Evolutionary conservation across 2,797 vertebrate genomes (phyloP).

Genomic region (Craterocephalus amniculus): DNA sequence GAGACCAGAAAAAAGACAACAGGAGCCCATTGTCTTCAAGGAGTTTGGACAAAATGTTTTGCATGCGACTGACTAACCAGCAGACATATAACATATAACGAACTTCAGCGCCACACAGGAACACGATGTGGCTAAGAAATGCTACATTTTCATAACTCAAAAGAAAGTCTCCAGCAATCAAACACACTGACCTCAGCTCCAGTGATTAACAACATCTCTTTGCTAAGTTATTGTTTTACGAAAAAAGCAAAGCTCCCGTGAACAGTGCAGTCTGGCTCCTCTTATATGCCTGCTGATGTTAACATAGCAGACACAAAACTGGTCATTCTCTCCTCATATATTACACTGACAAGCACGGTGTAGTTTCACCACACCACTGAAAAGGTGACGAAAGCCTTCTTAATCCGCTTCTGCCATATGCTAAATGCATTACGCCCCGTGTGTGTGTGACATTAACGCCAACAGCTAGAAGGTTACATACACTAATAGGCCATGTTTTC

Average conservation of each 20-base stretch:
- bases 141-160: neutral
- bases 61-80: neutral
- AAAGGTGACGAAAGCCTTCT: slow-evolving; percentile 73
- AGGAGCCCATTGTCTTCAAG: neutral
- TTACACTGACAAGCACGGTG: slow-evolving; percentile 45
- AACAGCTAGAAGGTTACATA: slow-evolving; percentile 74
- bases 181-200: neutral
- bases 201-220: neutral
- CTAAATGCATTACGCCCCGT: slow-evolving; percentile 64
- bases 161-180: neutral
- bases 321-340: slow-evolving; percentile 63
- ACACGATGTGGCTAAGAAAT: neutral
- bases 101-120: neutral
- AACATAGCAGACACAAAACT: slow-evolving; percentile 48
- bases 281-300: slow-evolving; percentile 31
- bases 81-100: neutral
- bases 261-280: neutral
- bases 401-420: slow-evolving; percentile 72
- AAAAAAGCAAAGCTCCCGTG: neutral
- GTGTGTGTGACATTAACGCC: slow-evolving; percentile 66
- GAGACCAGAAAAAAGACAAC: neutral
- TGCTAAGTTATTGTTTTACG: neutral
- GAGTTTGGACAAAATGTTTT: neutral
- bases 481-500: slow-evolving; percentile 73
- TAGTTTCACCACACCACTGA: slow-evolving; percentile 38